Base-by-base conservation (phyloP, 2,797 vertebrate genomes). In the Salarias fasciatus region DNA sequence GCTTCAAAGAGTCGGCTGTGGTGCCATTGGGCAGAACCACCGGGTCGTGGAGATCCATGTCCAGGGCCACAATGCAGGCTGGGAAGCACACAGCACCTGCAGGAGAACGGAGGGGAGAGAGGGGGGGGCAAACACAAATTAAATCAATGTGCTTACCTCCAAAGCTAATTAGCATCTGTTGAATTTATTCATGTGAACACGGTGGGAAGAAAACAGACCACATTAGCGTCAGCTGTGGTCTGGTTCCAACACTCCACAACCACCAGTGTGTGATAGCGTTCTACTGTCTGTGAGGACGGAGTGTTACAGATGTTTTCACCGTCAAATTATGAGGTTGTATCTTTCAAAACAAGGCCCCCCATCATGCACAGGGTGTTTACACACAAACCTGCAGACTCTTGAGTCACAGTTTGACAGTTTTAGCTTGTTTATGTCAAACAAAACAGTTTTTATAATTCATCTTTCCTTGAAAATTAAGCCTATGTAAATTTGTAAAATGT, bases 1-100 rank as follows among this genome's bases (percentile, higher is more conserved):
- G 94, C 62, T 95, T 93, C 86, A 98, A 80, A 0, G 92, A 93
- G 59, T 95, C 93, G 11, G 91, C 84, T 54, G 94, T 94, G 29
- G 95, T 57, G 1, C 93, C 94, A 58, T 84, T 90, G 0, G 95
- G 92, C 72, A 99, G 88, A 14, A 94, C 87, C 69, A 96, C 97
- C 0, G 96, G 94, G 63, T 99, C 97, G 8, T 86, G 95, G 49
- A 94, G 92, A 66, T 86, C 86, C 85, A 86, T 81, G 66, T 88
- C 85, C 38, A 87, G 81, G 64, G 93, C 91, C 58, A 94, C 88
- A 38, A 94, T 9, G 67, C 97, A 99, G 24, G 91, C 92, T 18
- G 94, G 94, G 53, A 83, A 72, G 49, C 97, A 99, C 72, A 93
- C 84, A 59, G 95, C 93, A 80, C 97, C 97, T 99, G 86, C 4